These are phyloP conservation scores for Mesocentrotus franciscanus DNA, from an alignment of 53 echinoderm and acorn worm species.

Conservation along the genomic window DNA sequence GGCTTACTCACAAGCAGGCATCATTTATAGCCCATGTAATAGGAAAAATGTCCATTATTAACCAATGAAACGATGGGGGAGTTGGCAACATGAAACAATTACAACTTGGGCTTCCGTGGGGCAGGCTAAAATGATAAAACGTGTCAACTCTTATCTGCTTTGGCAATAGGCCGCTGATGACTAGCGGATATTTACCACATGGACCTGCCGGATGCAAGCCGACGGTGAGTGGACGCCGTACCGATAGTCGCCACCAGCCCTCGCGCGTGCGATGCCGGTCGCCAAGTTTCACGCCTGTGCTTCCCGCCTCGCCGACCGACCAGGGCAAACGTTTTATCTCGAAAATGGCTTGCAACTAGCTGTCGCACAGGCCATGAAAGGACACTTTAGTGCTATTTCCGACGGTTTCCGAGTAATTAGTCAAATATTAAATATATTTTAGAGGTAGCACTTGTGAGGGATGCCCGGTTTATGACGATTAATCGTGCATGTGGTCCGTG, in stretches of 20 bases:
- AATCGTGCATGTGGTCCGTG: conserved; percentile 2
- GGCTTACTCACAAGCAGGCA: background rate
- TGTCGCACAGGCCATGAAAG: background rate
- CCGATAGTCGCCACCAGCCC: conserved; percentile 51
- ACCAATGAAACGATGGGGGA: background rate
- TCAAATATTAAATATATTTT: conserved; percentile 45
- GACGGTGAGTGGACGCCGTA: conserved; percentile 11
- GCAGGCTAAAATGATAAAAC: conserved; percentile 29
- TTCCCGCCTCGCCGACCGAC: conserved; percentile 7
- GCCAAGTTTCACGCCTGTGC: conserved; percentile 56
- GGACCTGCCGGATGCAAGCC: conserved; percentile 43
- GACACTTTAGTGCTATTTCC: conserved; percentile 34
- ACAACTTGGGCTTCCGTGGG: background rate
- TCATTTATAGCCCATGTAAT: background rate
- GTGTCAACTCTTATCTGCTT: conserved; percentile 6
- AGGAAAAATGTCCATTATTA: background rate
- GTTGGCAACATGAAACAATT: conserved; percentile 49
- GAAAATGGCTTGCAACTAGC: background rate
- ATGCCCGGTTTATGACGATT: background rate
- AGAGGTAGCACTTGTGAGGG: background rate
- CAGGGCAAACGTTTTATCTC: background rate
- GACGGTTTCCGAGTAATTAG: conserved; percentile 59
- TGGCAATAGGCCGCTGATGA: background rate
- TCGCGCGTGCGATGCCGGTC: conserved; percentile 38
- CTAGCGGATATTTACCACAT: conserved; percentile 53